Conservation (phyloP, 2,888 invertebrate genomes). For the Theretra japonica region DNA sequence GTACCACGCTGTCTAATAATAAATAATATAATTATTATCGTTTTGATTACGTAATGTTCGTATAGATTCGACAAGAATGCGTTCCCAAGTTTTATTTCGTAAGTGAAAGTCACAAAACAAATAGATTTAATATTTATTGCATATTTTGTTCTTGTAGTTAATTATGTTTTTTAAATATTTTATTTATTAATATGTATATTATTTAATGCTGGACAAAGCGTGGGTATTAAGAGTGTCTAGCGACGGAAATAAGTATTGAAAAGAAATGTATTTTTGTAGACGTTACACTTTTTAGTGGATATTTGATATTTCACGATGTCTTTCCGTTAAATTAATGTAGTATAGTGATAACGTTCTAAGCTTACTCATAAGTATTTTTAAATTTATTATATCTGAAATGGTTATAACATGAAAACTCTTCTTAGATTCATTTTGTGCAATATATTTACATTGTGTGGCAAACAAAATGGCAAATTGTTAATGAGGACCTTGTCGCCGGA, state of each 20-base stretch:
- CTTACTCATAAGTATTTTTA: constrained; percentile 9
- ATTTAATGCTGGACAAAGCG: constrained; percentile 17
- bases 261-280: constrained; percentile 63
- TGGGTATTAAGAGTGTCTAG: constrained; percentile 39
- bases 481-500: background rate
- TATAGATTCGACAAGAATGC: background rate
- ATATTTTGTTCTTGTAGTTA: background rate
- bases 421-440: constrained; percentile 11
- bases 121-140: constrained; percentile 11
- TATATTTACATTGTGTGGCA: background rate
- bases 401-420: constrained; percentile 11
- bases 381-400: background rate
- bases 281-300: constrained; percentile 47
- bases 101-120: background rate
- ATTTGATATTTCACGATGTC: constrained; percentile 48
- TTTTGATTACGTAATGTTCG: background rate
- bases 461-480: background rate
- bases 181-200: background rate
- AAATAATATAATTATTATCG: too few species aligned
- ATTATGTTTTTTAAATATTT: background rate
- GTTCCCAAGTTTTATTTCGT: constrained; percentile 3
- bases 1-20: background rate
- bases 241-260: constrained; percentile 42
- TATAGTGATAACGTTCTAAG: constrained; percentile 13
- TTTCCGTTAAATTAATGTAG: constrained; percentile 37